Evolutionary conservation across 1,140 invertebrate genomes (phyloP), one percentile per base, ranked within the genome.

Genomic region (Drosophila baimaii): DNA sequence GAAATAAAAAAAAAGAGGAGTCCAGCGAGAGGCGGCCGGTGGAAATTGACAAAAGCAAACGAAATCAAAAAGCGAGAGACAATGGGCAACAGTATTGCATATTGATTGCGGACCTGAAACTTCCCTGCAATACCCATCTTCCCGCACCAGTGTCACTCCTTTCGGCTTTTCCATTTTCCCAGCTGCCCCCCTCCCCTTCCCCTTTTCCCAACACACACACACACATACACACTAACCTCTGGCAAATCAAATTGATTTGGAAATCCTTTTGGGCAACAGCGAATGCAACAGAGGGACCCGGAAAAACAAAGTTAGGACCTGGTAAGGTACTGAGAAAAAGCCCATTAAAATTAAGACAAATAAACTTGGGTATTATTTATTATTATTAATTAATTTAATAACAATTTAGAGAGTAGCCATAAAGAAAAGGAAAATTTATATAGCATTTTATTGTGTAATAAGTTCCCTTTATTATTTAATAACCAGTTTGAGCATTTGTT

Each of bases 1-100:
- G 23, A 39, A 21, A 19, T 17, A 10, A 13, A 29, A 15, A 7
- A 6, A 17, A 19, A 33, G 10, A 25, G n/a, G 21, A 35, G 35
- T 25, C n/a, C 9, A 27, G 29, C 17, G 35, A 35, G 21, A 71
- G 76, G 55, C 69, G 37, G 54, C 31, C 46, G 51, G 79, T 80
- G 79, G 61, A 86, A 88, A 88, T 88, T 83, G 79, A 88, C 83
- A 89, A 83, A 77, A 88, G 83, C 79, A 83, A 88, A 80, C 79
- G 77, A 88, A 88, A 72, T 72, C 86, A 81, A 88, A 88, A 77
- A 70, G 84, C 71, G 44, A 77, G 73, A 80, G 84, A 86, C 71
- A 79, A 80, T 79, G 66, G 84, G 64, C 68, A 80, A 77, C 84
- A 71, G 77, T 69, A 83, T 89, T 88, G 83, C 84, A 88, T 88